Evolutionary conservation across 2,113 vertebrate genomes (phyloP), one percentile per base, ranked within the genome.

Genomic region (Porphyrio hochstetteri): DNA sequence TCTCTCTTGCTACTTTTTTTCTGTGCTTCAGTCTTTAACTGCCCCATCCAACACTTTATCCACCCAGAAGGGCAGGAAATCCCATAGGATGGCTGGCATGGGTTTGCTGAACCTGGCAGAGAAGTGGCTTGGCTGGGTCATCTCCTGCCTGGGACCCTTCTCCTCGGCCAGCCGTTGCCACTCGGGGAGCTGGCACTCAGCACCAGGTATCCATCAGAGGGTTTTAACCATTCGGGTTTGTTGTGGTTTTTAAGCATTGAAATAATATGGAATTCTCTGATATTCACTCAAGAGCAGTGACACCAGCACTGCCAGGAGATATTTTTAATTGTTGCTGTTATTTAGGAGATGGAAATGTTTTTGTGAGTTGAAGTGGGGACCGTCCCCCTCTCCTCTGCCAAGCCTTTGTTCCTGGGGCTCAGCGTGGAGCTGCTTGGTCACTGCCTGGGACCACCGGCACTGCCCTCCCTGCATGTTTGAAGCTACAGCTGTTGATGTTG

Each of bases 371-470:
- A 70, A 42, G 38, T 31, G 56, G 68, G 76, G 85, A 81, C 64
- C 0, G 0, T 69, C 18, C 20, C 60, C 80, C 60, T 60, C 35
- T 21, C 29, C 68, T 35, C 63, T 86, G 90, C 80, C 86, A 83
- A 69, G 71, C 29, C 81, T 95, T 95, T 97, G 94, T 93, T 92
- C 80, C 50, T 7, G 0, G 52, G 46, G 68, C 82, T 60, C 82
- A 68, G 86, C 2, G 0, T 63, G 95, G 63, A 67, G 86, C 67
- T 57, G 52, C 36, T 38, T 35, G 52, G 81, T 38, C 52, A 61
- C 93, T 86, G 82, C 79, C 55, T 19, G 95, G 83, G 96, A 92
- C 96, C 94, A 95, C 91, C 92, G 81, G 93, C 61, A 78, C 94
- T 93, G 94, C 89, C 67, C 72, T 11, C 72, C 86, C 91, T 36